These are phyloP conservation scores for Lepidonotus clava DNA, from an alignment of 2,888 invertebrate species.

Conservation along the genomic window DNA sequence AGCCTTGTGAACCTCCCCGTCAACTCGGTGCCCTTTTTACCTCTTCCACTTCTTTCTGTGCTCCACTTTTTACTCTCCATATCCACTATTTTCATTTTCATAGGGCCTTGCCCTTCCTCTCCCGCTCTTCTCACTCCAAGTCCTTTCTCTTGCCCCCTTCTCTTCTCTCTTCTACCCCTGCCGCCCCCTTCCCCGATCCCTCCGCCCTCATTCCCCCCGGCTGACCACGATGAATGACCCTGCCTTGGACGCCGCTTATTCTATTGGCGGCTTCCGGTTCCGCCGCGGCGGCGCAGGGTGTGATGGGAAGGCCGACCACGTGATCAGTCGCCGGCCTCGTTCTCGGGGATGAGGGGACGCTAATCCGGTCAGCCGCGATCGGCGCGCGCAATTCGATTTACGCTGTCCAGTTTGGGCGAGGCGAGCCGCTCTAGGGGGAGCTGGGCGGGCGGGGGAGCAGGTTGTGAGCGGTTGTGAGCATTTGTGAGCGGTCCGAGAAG, in stretches of 20 bases:
- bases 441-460: background rate
- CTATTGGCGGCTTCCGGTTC: background rate
- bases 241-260: background rate
- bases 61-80: too few species aligned
- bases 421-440: background rate
- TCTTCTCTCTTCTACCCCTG: background rate
- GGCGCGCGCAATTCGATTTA: slow-evolving; percentile 43
- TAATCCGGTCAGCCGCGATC: slow-evolving; percentile 40
- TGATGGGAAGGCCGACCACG: background rate
- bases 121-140: background rate
- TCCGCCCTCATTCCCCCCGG: background rate
- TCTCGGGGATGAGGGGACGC: background rate
- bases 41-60: too few species aligned
- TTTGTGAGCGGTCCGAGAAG: background rate
- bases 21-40: too few species aligned
- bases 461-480: background rate
- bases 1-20: too few species aligned
- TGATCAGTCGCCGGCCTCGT: slow-evolving; percentile 1
- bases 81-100: too few species aligned
- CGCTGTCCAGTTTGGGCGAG: background rate
- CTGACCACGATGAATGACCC: background rate
- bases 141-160: background rate
- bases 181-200: background rate
- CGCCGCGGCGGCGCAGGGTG: background rate
- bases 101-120: background rate